phyloP scores from a whole-genome alignment of 1,140 invertebrate species.

The Colletes latitarsis region DNA sequence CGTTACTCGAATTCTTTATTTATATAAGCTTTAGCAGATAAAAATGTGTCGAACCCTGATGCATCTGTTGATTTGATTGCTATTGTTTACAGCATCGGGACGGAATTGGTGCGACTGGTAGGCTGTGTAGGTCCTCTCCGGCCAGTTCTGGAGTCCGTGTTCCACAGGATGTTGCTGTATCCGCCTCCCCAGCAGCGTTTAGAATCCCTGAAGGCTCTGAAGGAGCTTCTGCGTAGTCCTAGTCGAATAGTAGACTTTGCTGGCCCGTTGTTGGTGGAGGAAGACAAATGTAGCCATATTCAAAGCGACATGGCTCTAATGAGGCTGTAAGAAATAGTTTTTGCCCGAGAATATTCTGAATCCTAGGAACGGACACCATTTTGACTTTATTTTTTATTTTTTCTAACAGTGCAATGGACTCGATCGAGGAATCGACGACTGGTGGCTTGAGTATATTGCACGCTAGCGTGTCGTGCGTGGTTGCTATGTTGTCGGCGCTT shows the following conservation, averaged over 20 bases:
- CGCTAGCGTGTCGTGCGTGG: conserved; percentile 91
- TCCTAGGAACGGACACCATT: background rate
- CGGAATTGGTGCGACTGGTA: conserved; percentile 92
- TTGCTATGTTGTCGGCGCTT: conserved; percentile 90
- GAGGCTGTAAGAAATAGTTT: conserved; percentile 86
- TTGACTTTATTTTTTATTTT: too few relatives aligned
- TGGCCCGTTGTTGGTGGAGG: conserved; percentile 86
- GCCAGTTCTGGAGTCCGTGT: conserved; percentile 94
- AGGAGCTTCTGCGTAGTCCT: conserved; percentile 88
- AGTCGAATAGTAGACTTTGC: conserved; percentile 87
- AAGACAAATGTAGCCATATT: conserved; percentile 87
- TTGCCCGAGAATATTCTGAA: background rate
- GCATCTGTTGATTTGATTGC: background rate
- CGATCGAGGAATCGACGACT: conserved; percentile 89
- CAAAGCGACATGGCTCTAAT: conserved; percentile 94
- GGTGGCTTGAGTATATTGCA: conserved; percentile 86
- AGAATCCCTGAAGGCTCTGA: conserved; percentile 91
- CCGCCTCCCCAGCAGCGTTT: conserved; percentile 91
- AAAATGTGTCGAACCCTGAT: too few relatives aligned
- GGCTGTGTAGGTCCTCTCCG: conserved; percentile 91
- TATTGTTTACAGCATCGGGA: conserved; percentile 87
- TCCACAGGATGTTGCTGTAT: conserved; percentile 94
- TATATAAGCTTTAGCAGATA: too few relatives aligned
- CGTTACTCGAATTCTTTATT: too few relatives aligned
- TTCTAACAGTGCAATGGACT: conserved; percentile 90